Evolutionary conservation across 2,113 vertebrate genomes (phyloP).

Genomic region (Salminus brasiliensis): DNA sequence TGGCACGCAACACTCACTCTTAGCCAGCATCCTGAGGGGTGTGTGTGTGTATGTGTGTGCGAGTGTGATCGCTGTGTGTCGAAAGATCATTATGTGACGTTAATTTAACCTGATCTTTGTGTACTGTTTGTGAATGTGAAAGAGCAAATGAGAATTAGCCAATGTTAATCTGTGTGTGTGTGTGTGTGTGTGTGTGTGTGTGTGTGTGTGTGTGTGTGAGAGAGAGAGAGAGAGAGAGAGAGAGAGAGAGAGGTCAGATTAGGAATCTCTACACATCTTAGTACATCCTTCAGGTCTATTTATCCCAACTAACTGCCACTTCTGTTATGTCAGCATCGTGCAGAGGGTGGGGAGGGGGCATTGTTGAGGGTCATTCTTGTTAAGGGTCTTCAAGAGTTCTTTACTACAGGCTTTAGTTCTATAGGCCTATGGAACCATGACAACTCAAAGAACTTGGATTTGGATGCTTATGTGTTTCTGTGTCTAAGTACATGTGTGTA

Average conservation of each 20-base stretch:
- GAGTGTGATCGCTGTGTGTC: slow-evolving; percentile 2
- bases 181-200: background rate
- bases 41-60: slow-evolving; percentile 5
- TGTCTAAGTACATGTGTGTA: no score
- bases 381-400: no score
- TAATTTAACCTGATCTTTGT: slow-evolving; percentile 4
- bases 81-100: slow-evolving; percentile 17
- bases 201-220: background rate
- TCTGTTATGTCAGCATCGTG: no score
- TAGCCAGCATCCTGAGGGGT: background rate
- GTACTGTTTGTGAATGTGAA: slow-evolving; percentile 23
- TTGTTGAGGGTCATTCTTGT: no score
- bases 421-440: no score
- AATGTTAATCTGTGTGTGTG: background rate
- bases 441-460: no score
- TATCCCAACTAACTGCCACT: no score
- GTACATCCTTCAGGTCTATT: background rate
- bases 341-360: no score
- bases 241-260: background rate
- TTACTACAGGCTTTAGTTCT: no score
- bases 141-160: slow-evolving; percentile 3
- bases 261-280: background rate
- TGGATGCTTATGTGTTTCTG: no score
- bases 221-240: background rate
- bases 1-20: background rate